These are phyloP conservation scores for Brenthis ino DNA, from an alignment of 2,888 invertebrate species.

Conservation along the genomic window DNA sequence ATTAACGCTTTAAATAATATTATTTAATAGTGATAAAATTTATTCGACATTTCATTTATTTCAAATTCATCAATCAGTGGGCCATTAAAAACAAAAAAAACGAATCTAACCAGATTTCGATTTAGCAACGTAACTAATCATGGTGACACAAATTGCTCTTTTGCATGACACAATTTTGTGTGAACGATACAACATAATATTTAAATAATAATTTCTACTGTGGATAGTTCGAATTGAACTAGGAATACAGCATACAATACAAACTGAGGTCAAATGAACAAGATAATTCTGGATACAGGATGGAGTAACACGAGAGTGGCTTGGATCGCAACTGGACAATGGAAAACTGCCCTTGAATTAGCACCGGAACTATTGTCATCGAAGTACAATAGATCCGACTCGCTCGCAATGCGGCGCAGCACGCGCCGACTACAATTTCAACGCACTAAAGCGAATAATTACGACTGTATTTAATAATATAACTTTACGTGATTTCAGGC, in stretches of 20 bases:
- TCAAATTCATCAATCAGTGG: too few relatives aligned
- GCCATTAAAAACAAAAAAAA: background rate
- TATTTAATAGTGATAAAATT: too few relatives aligned
- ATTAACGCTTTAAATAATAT: too few relatives aligned
- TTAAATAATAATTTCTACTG: constrained; percentile 12
- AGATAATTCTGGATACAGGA: constrained; percentile 40
- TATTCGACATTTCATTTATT: too few relatives aligned
- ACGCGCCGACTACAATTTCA: constrained; percentile 56
- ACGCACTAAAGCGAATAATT: constrained; percentile 47
- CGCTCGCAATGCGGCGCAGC: constrained; percentile 64
- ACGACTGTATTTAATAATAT: constrained; percentile 12
- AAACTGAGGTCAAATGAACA: constrained; percentile 16
- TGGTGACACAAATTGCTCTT: constrained; percentile 28
- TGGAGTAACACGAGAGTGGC: constrained; percentile 46
- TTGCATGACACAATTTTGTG: constrained; percentile 34
- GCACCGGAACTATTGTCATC: constrained; percentile 73
- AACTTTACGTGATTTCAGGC: background rate
- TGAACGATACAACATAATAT: constrained; percentile 9
- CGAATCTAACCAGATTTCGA: background rate
- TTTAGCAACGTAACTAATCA: background rate
- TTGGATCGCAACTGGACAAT: constrained; percentile 55
- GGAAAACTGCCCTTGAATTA: constrained; percentile 73
- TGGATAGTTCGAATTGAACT: constrained; percentile 11
- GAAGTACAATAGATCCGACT: constrained; percentile 71
- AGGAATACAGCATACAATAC: constrained; percentile 1